Conservation (phyloP, 2,113 vertebrate genomes). For the Poicephalus meyeri region DNA sequence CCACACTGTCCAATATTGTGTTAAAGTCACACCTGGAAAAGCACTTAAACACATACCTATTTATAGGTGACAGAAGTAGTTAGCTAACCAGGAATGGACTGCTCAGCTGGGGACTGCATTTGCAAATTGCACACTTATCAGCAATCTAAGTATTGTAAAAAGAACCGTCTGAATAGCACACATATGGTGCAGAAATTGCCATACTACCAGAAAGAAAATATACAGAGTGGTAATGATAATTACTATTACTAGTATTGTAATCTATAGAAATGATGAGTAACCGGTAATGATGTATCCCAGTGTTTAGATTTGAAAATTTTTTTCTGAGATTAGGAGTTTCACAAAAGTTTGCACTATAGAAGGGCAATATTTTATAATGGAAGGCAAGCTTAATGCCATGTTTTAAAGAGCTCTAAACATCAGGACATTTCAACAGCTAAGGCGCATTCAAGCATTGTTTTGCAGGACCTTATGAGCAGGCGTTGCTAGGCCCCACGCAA, state of each 20-base stretch:
- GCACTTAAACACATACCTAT: background rate
- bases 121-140: background rate
- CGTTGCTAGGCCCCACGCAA: background rate
- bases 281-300: background rate
- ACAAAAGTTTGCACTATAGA: background rate
- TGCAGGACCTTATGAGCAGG: background rate
- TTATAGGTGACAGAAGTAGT: background rate
- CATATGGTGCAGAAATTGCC: background rate
- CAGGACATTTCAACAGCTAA: background rate
- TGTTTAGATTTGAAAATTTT: background rate
- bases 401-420: background rate
- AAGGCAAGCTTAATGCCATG: background rate
- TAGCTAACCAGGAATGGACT: background rate
- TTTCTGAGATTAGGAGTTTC: background rate
- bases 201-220: background rate
- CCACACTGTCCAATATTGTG: background rate
- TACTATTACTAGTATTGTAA: background rate
- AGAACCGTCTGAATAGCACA: background rate
- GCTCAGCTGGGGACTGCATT: background rate
- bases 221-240: background rate
- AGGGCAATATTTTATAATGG: background rate
- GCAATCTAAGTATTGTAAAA: background rate
- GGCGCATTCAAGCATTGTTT: background rate
- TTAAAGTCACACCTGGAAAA: background rate
- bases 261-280: background rate